A percentile compares a stretch with the other conserved stretches of the same genome.
Evolutionary conservation across 2,797 vertebrate genomes (phyloP).

Genomic region (Cyprinella venusta): DNA sequence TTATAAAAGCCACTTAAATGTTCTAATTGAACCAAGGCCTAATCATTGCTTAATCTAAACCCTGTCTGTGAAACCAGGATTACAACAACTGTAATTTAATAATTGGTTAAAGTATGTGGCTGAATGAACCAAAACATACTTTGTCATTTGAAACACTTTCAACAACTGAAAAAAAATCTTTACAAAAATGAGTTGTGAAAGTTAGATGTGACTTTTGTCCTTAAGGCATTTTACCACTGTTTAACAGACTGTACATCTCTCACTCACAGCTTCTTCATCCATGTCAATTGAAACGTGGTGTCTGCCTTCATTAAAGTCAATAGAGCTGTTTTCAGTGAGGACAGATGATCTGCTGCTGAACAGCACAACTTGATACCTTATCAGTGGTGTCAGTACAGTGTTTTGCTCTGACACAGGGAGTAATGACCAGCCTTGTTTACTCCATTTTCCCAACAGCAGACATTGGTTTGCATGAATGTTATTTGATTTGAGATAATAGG

Average conservation of each 20-base stretch:
- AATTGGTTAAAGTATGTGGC: background rate
- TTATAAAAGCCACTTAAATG: background rate
- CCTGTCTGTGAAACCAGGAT: background rate
- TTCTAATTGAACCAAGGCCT: background rate
- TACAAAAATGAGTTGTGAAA: background rate
- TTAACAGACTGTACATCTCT: background rate
- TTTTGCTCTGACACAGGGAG: slow-evolving; percentile 43
- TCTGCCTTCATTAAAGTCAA: background rate
- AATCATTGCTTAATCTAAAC: background rate
- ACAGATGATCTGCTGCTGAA: slow-evolving; percentile 38
- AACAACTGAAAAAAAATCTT: background rate
- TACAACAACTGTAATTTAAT: background rate
- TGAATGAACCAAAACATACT: background rate
- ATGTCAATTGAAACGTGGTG: background rate
- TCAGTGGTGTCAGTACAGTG: slow-evolving; percentile 37
- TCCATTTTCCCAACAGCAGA: slow-evolving; percentile 47
- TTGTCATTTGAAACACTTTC: too few relatives aligned
- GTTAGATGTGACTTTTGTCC: background rate
- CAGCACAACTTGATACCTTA: slow-evolving; percentile 45
- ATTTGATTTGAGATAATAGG: slow-evolving; percentile 60
- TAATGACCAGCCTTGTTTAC: slow-evolving; percentile 56
- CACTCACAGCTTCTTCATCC: background rate
- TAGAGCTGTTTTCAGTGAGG: background rate
- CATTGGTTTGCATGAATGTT: slow-evolving; percentile 58
- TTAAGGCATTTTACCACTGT: background rate